phyloP scores from a whole-genome alignment of 2,797 vertebrate genomes.

The Pterois miles region DNA sequence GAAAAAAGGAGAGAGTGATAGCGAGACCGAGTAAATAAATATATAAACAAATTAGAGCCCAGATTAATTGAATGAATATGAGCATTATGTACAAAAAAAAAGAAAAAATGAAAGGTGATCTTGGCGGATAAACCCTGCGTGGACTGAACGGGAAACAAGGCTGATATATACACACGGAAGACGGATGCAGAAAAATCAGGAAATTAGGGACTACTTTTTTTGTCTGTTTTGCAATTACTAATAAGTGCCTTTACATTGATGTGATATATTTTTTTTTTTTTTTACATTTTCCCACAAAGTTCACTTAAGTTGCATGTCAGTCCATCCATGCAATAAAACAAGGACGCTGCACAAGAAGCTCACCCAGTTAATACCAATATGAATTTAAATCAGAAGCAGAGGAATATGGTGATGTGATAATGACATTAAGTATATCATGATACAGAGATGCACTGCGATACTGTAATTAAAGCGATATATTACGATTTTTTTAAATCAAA shows the following conservation, averaged over 20 bases:
- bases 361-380: neutral
- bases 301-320: neutral
- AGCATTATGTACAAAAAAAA: slow-evolving; percentile 74
- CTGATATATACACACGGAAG: slow-evolving; percentile 9
- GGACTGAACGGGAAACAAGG: slow-evolving; percentile 57
- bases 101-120: slow-evolving; percentile 76
- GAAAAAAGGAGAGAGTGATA: slow-evolving; percentile 79
- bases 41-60: slow-evolving; percentile 80
- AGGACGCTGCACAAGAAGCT: neutral
- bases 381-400: neutral
- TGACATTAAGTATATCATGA: no score
- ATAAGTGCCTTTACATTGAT: neutral
- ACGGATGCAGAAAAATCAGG: neutral
- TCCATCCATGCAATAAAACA: neutral
- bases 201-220: slow-evolving; percentile 5
- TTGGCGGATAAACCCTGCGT: slow-evolving; percentile 62
- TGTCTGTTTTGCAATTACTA: neutral
- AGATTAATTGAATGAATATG: slow-evolving; percentile 82
- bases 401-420: no score
- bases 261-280: no score
- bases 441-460: no score
- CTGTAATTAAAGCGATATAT: no score
- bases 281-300: neutral
- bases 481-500: no score
- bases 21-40: slow-evolving; percentile 81